Percentiles rank a stretch among this genome's conserved stretches.
Conservation (phyloP, 2,888 invertebrate genomes). For the Melinopterus prodromus region DNA sequence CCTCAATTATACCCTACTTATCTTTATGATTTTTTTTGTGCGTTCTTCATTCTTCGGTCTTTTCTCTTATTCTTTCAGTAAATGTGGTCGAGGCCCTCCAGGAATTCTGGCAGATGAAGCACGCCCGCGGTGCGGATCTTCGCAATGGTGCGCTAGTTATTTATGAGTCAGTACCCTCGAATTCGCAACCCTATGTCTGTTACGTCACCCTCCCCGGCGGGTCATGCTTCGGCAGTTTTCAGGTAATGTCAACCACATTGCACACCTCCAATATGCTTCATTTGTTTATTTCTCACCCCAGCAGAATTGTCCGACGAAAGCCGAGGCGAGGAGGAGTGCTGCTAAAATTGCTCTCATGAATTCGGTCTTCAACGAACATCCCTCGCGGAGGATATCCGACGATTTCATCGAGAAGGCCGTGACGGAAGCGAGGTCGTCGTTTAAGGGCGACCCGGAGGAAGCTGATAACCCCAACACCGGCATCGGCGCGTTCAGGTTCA, state of each 20-base stretch:
- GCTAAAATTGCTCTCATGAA: conserved; percentile 97
- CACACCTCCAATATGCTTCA: neutral
- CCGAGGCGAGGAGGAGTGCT: conserved; percentile 91
- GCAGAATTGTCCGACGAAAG: conserved; percentile 93
- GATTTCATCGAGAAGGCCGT: conserved; percentile 95
- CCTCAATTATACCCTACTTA: conserved; percentile 14
- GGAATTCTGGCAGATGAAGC: conserved; percentile 98
- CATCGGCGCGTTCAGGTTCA: conserved; percentile 78
- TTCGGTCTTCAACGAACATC: conserved; percentile 96
- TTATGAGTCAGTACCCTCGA: conserved; percentile 93
- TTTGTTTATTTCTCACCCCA: conserved; percentile 39
- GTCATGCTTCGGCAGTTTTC: conserved; percentile 95
- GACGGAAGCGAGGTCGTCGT: conserved; percentile 88
- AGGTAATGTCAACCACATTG: conserved; percentile 64
- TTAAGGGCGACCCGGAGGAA: conserved; percentile 70
- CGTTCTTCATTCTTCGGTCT: conserved; percentile 12
- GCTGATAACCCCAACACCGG: conserved; percentile 76
- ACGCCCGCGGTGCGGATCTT: conserved; percentile 83
- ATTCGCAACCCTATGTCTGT: conserved; percentile 92
- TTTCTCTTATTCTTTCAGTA: conserved; percentile 67
- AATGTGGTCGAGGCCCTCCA: conserved; percentile 96
- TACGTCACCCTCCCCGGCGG: conserved; percentile 95
- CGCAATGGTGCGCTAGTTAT: conserved; percentile 91
- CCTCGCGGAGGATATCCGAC: conserved; percentile 89
- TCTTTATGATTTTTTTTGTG: conserved; percentile 8